Conservation (phyloP, 2,113 vertebrate species). For the Perca flavescens region DNA sequence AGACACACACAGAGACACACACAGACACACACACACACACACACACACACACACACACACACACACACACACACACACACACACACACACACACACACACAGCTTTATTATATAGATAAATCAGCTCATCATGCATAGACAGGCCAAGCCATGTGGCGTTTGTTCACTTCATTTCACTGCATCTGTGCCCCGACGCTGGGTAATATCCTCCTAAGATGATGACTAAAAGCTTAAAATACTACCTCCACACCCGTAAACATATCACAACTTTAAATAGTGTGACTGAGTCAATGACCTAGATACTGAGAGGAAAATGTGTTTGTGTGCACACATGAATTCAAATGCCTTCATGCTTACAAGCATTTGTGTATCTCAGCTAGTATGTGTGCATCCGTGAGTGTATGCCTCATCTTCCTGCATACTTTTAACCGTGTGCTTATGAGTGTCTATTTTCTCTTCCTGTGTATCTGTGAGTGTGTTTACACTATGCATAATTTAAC, state of each 20-base stretch:
- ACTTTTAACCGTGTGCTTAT: constrained; percentile 28
- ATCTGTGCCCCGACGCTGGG: constrained; percentile 10
- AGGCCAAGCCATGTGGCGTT: background rate
- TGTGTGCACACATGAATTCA: constrained; percentile 20
- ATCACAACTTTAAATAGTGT: constrained; percentile 57
- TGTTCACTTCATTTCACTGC: constrained; percentile 10
- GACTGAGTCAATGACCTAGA: constrained; percentile 58
- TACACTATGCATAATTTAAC: constrained; percentile 59
- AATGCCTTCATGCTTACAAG: constrained; percentile 22
- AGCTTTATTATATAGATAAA: background rate
- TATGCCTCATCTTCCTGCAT: constrained; percentile 1
- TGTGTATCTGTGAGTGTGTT: constrained; percentile 17
- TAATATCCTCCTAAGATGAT: constrained; percentile 34
- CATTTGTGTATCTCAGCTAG: constrained; percentile 3
- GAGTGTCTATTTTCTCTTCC: background rate
- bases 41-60: too few relatives aligned
- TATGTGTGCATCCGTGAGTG: background rate
- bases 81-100: too few relatives aligned
- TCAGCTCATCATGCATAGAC: background rate
- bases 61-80: too few relatives aligned
- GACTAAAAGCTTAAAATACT: constrained; percentile 44
- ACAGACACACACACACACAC: too few relatives aligned
- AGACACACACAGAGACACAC: too few relatives aligned
- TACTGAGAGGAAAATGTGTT: constrained; percentile 32
- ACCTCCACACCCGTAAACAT: constrained; percentile 26